Evolutionary conservation across 2,113 vertebrate species (phyloP), one percentile per base, ranked within the genome.

Genomic region (Poecilia latipinna): DNA sequence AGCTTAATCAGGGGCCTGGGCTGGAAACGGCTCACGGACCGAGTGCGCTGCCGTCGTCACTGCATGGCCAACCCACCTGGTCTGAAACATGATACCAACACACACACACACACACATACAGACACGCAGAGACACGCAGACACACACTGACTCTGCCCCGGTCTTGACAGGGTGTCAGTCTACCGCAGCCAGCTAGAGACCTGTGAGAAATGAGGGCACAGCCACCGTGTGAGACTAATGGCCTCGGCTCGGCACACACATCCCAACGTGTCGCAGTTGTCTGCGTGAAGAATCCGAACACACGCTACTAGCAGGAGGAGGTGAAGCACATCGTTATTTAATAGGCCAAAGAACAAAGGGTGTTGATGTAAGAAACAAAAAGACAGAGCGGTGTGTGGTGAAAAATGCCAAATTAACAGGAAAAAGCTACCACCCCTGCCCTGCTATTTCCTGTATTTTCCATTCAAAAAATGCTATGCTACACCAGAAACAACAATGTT

Each of bases 161-260:
- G 84, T 85, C 86, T 80, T 88, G 83, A 79, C 83, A 78, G 72
- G 77, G 86, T 92, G 86, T 89, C 89, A 74, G 84, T 83, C 89
- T 85, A 82, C 74, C 75, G 74, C 72, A 54, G 71, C 57, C 82
- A 74, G 77, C 61, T 26, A 87, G 86, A 71, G 89, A 84, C 84
- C 60, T 75, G 69, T 48, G 28, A 75, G 82, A 81, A 92, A 92
- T 91, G 90, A 81, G 90, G 89, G 81, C 92, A 91, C 88, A 92
- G 90, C 88, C 93, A 90, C 78, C 70, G 66, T 61, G 77, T 78
- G 78, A 73, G 65, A 70, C 79, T 77, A 71, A 70, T n/a, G 29
- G 48, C 68, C 73, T 63, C 44, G 83, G 75, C 78, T 66, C 31
- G 7, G 22, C 54, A 57, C 70, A 78, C 72, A 85, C 35, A 72